Conservation (phyloP, 2,888 invertebrate genomes). For the Tachina fera region DNA sequence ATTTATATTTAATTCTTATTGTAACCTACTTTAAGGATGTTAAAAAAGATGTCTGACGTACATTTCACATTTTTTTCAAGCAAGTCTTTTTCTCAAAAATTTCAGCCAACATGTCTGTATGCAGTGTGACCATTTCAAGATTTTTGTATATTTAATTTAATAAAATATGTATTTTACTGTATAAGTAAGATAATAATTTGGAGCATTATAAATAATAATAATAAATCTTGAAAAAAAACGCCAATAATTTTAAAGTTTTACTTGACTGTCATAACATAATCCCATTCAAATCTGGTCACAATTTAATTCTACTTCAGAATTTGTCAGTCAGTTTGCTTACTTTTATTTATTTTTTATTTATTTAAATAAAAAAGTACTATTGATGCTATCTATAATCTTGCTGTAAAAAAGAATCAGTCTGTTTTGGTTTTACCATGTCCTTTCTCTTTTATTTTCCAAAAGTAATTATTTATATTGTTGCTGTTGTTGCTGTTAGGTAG, state of each 20-base stretch:
- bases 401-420: constrained; percentile 18
- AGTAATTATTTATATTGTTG: constrained; percentile 49
- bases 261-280: too few relatives aligned
- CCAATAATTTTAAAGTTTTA: too few relatives aligned
- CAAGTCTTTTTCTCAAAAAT: not conserved
- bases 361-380: not conserved
- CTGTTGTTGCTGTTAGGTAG: constrained; percentile 42
- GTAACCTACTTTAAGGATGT: constrained; percentile 29
- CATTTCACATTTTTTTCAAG: not conserved
- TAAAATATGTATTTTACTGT: too few relatives aligned
- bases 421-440: not conserved
- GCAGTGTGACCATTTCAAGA: too few relatives aligned
- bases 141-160: too few relatives aligned
- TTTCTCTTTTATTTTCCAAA: not conserved
- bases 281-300: not conserved
- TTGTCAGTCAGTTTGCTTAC: constrained; percentile 12
- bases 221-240: too few relatives aligned
- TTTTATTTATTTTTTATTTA: not conserved
- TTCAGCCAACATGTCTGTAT: constrained; percentile 40
- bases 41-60: not conserved
- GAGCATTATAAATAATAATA: too few relatives aligned
- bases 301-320: not conserved
- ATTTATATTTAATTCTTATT: not conserved
- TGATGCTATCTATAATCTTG: too few relatives aligned
- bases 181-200: too few relatives aligned